Evolutionary conservation across 35 echinoderm and acorn worm genomes (phyloP), one percentile per base, ranked within the genome.

Genomic region (Amphiura filiformis): DNA sequence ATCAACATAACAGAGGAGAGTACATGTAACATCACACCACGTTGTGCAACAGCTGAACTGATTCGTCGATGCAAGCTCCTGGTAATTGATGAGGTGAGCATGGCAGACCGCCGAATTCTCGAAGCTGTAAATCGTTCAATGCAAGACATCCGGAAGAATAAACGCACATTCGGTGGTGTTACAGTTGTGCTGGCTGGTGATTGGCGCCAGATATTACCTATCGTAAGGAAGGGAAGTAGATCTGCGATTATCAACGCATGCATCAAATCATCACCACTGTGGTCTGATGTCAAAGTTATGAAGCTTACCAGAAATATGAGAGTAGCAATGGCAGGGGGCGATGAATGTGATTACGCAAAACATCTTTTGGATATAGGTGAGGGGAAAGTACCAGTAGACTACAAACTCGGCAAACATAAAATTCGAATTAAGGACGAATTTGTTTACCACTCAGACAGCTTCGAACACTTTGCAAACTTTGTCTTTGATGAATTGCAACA

Each of bases 191-290:
- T 47, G 4, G 41, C 41, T 47, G n/a, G 41, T 47, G 13, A 28
- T 82, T 22, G 32, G 38, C n/a, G 87, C 18, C 87, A 88, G 77
- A 61, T 88, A 14, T 77, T 88, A 22, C 87, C 87, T 52, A 77
- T 88, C 5, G 57, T 88, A 1, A 76, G 38, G 31, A 80, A 65
- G 5, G 87, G 76, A 52, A 18, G 44, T 2, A 38, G 39, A 88
- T 9, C 87, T 49, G 22, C 39, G 26, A 79, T 88, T 0, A 41
- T 88, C 15, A 34, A 88, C 0, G 35, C 36, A 22, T 52, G 38
- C 0, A 35, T 88, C 20, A 80, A 88, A 80, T 20, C 38, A 26
- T 79, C 87, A 9, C 28, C 22, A 34, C 76, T 80, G 0, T 88
- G 39, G 38, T 31, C 39, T 2, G 0, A 80, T 32, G 26, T 81